Evolutionary conservation across 2,797 vertebrate species (phyloP).

Genomic region (Scyliorhinus canicula): DNA sequence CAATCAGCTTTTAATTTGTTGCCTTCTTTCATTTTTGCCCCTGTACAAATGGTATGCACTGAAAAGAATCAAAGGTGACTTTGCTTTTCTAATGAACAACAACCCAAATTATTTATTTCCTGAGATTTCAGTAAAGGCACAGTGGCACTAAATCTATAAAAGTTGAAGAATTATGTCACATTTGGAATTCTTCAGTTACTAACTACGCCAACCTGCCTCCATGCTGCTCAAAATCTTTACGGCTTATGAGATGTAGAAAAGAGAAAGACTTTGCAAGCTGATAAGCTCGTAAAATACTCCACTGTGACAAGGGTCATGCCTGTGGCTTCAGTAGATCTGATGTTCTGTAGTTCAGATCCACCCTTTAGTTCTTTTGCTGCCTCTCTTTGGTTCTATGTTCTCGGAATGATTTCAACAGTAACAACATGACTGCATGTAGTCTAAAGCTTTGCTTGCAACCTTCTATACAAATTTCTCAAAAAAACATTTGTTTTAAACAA

Average conservation of each 20-base stretch:
- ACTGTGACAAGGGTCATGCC: neutral
- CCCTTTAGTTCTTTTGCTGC: neutral
- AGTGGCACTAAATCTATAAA: neutral
- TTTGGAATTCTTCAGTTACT: neutral
- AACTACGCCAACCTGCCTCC: neutral
- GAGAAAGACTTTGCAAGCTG: neutral
- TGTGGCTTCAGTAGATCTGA: neutral
- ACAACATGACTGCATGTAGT: neutral
- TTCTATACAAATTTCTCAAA: neutral
- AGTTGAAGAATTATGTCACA: neutral
- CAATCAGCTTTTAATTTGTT: neutral
- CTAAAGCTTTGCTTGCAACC: neutral
- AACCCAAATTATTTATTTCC: neutral
- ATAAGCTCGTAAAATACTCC: neutral
- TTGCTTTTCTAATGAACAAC: neutral
- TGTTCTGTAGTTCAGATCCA: neutral
- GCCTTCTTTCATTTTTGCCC: neutral
- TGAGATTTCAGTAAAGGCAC: neutral
- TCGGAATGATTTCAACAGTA: neutral
- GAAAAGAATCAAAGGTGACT: neutral
- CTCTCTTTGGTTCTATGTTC: neutral
- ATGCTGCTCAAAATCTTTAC: neutral
- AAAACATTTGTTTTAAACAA: neutral
- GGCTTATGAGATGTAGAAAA: neutral
- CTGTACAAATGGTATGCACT: neutral